Evolutionary conservation across 1,140 invertebrate genomes (phyloP).

Genomic region (Belonocnema kinseyi): DNA sequence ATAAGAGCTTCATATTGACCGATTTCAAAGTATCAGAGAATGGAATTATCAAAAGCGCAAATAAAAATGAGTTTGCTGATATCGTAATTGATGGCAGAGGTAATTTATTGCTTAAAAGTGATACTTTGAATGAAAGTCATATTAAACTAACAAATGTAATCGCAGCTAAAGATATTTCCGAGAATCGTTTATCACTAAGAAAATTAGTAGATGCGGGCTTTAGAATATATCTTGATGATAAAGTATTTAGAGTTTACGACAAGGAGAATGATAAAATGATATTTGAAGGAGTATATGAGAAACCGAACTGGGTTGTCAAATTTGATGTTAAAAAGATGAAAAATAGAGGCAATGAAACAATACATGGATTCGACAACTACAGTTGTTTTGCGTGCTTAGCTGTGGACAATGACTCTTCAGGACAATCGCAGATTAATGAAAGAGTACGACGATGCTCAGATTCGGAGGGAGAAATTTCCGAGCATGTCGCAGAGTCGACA

Average conservation of each 20-base stretch:
- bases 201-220: too few relatives aligned
- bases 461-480: constrained; percentile 40
- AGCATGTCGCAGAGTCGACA: constrained; percentile 9
- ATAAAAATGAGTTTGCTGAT: constrained; percentile 47
- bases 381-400: too few relatives aligned
- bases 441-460: constrained; percentile 9
- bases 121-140: constrained; percentile 10
- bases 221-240: too few relatives aligned
- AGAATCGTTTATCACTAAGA: too few relatives aligned
- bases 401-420: too few relatives aligned
- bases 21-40: constrained; percentile 41
- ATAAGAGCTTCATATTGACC: constrained; percentile 40
- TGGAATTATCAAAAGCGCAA: constrained; percentile 44
- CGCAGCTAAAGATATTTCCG: too few relatives aligned
- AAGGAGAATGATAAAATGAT: too few relatives aligned
- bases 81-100: constrained; percentile 46
- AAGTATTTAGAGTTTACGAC: too few relatives aligned
- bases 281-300: too few relatives aligned
- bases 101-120: constrained; percentile 42
- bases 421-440: too few relatives aligned
- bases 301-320: constrained; percentile 28
- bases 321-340: constrained; percentile 40
- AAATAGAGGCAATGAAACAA: not conserved
- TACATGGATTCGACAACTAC: too few relatives aligned
- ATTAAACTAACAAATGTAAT: constrained; percentile 45